Evolutionary conservation across 2,797 vertebrate species (phyloP), one percentile per base, ranked within the genome.

Genomic region (Galagoides demidoff): DNA sequence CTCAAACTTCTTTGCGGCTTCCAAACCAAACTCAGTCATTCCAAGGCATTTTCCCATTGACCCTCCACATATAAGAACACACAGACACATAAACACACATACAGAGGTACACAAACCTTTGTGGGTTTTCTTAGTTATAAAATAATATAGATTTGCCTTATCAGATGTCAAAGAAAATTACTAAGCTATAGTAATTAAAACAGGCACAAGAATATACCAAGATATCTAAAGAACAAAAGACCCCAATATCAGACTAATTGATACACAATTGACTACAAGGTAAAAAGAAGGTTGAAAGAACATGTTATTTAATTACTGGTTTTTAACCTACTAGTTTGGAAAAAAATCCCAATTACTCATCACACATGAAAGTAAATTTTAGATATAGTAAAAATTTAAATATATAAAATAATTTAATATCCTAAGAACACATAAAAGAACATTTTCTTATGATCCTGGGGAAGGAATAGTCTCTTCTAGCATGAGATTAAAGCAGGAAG

Each of bases 371-470:
- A 73, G 37, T 61, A 81, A 43, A 79, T 66, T 81, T 93, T 85
- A 93, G 66, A 23, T 77, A 31, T 23, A 52, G 66, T 70, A 66
- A 93, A 88, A 7, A 12, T 73, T 92, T 79, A 85, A 85, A 45
- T 43, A 4, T 57, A 45, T 37, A 66, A 68, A 89, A 77, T 78
- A 55, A 76, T 29, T n/a, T 43, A 73, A 29, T 78, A 31, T 89
- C 34, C 78, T 71, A 93, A 63, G 57, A 70, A 96, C 79, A 87
- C n/a, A 45, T 3, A 89, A 49, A 61, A 68, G 85, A 84, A 63
- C 17, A 34, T 37, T 83, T 37, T 82, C 87, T 92, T 92, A 84
- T 84, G 43, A 88, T 55, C n/a, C 45, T 25, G 37, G n/a, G 31
- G 49, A 52, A 90, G 29, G 17, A 68, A 45, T 5, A 20, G 7